Conservation (phyloP, 1,140 invertebrate genomes). For the Harlomillsia oculata region DNA sequence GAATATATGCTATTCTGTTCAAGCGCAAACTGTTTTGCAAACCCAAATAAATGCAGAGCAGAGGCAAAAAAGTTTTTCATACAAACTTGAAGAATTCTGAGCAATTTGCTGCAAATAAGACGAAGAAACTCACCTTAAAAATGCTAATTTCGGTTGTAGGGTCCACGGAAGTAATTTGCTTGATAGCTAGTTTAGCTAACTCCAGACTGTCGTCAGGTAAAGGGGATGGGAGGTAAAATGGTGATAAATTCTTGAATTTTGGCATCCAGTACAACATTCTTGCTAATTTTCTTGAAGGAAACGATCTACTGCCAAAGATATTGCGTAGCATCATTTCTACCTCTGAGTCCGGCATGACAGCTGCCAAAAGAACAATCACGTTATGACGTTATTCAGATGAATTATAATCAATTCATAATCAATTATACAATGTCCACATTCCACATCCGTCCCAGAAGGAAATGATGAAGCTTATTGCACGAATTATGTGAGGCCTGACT, state of each 20-base stretch:
- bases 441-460: too few relatives aligned
- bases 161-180: slow-evolving; percentile 80
- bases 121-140: slow-evolving; percentile 56
- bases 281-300: slow-evolving; percentile 71
- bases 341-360: slow-evolving; percentile 82
- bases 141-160: slow-evolving; percentile 57
- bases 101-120: too few relatives aligned
- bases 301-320: slow-evolving; percentile 69
- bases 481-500: too few relatives aligned
- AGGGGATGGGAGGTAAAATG: slow-evolving; percentile 70
- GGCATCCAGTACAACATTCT: slow-evolving; percentile 98
- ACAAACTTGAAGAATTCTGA: too few relatives aligned
- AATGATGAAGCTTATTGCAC: too few relatives aligned
- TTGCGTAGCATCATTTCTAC: slow-evolving; percentile 69
- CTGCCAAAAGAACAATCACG: slow-evolving; percentile 42
- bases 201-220: slow-evolving; percentile 63
- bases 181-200: slow-evolving; percentile 74
- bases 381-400: too few relatives aligned
- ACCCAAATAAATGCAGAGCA: too few relatives aligned
- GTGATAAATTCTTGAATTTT: slow-evolving; percentile 84
- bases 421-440: too few relatives aligned
- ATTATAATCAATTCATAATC: too few relatives aligned
- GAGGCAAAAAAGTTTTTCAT: too few relatives aligned
- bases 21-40: too few relatives aligned
- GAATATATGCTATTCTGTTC: too few relatives aligned